Base-by-base conservation (phyloP, 1,140 invertebrate species). In the Eupristina koningsbergeri region DNA sequence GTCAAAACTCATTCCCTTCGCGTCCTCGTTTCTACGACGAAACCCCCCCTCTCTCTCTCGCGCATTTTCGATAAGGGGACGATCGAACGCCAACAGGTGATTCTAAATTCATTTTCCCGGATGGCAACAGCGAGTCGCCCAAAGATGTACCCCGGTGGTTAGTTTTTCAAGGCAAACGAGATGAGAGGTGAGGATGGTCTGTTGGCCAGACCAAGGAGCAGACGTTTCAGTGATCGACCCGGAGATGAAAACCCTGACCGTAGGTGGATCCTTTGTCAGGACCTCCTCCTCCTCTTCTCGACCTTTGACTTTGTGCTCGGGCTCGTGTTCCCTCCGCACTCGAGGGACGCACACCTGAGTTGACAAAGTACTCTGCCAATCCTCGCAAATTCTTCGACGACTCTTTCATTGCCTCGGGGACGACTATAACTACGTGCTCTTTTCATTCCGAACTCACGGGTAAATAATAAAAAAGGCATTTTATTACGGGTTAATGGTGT, bases 401-500 rank as follows among this genome's bases (percentile, higher is more conserved):
- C 53, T 58, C 22, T 58, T 58, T 58, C 26, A 58, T 58, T 58
- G 26, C 22, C 26, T 26, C 19, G 47, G 15, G 47, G 17, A 0
- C 22, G 53, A 2, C 22, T 26, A 58, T 26, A n/a, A 34, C 9
- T 19, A 77, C 26, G 29, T 17, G 9, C 63, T 67, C 63, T 31
- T 31, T 67, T 67, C 15, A 34, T 67, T 26, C 34, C 71, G 45
- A 0, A 29, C 39, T 5, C 13, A n/a, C 53, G 53, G 75, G 6
- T 26, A 76, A n/a, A 11, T 58, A 61, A 77, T 58, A 39, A 77
- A 61, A 61, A 13, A 39, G 31, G 58, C 36, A 31, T 41, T 78
- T 78, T 78, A 78, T 64, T 17, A 34, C 36, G 58, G 34, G 19
- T 78, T 31, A 45, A 78, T 64, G 34, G 50, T 19, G 31, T 36